Base-by-base conservation (phyloP, 2,888 invertebrate species). In the Graphium colonna region DNA sequence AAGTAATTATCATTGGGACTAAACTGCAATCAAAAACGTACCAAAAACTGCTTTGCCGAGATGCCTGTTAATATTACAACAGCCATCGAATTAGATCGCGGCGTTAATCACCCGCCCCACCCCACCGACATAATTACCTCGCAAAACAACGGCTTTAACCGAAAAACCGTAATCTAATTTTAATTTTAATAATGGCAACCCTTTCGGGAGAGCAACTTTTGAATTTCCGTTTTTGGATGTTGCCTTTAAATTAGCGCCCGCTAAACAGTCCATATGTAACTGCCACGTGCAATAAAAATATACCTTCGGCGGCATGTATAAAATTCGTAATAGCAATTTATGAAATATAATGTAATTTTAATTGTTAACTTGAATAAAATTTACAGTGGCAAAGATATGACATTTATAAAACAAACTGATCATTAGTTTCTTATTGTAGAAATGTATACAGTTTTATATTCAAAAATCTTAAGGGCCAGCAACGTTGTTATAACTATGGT, bases 21-120 rank as follows among this genome's bases (percentile, higher is more conserved):
- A 74, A 84, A 82, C 82, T 78, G 82, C 86, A 87, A 87, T 87
- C 84, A 85, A 86, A 87, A 86, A 85, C 81, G 74, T 78, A 77
- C 74, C 79, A 82, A 86, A 84, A 84, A 83, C 83, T 77, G 82
- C 76, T 82, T 75, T 74, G 74, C 67, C 64, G 81, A 75, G 76
- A 82, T 83, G 67, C 75, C 76, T 70, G 75, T 86, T 73, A 85
- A 86, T 84, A 82, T 78, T 86, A 73, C 61, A 85, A 71, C 62
- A 82, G 81, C 79, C 75, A 83, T 86, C 79, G 86, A 83, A 82
- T 85, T 85, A 85, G 77, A 76, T 64, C 64, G 63, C 65, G 64
- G 67, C 62, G 71, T 77, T 74, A 74, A 75, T 76, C 75, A 76
- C 68, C 67, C 61, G 58, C 64, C 65, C 59, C 60, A 60, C 67